phyloP scores from a whole-genome alignment of 2,113 vertebrate species.

The Entelurus aequoreus region DNA sequence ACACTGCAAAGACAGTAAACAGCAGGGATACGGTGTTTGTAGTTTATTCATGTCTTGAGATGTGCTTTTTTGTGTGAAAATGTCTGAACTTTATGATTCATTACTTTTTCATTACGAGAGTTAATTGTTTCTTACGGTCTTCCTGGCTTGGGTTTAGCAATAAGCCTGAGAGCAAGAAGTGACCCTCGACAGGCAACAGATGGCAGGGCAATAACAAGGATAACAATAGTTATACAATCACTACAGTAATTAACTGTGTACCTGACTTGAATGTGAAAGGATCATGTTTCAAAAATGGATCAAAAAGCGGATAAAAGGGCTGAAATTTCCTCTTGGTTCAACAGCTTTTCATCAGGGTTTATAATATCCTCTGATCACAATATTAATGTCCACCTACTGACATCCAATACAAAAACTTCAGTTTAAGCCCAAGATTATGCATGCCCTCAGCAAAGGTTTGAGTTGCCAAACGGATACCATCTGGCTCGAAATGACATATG shows the following conservation, averaged over 20 bases:
- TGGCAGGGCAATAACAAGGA: slow-evolving; percentile 22
- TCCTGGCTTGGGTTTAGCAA: slow-evolving; percentile 3
- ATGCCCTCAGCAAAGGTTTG: too few relatives aligned
- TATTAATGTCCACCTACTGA: neutral
- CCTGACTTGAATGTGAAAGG: slow-evolving; percentile 28
- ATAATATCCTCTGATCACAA: neutral
- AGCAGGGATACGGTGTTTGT: neutral
- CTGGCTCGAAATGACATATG: too few relatives aligned
- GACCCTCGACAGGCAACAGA: slow-evolving; percentile 21
- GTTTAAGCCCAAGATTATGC: too few relatives aligned
- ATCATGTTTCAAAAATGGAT: slow-evolving; percentile 4
- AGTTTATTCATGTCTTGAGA: neutral
- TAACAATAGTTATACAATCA: slow-evolving; percentile 17
- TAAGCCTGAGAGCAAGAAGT: slow-evolving; percentile 15
- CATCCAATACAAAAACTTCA: neutral
- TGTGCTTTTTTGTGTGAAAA: slow-evolving; percentile 3
- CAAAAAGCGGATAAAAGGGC: neutral
- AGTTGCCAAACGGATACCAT: too few relatives aligned
- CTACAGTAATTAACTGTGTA: slow-evolving; percentile 21
- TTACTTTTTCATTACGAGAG: slow-evolving; percentile 10
- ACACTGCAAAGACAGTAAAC: slow-evolving; percentile 14
- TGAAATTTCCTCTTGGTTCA: neutral
- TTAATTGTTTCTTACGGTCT: slow-evolving; percentile 24
- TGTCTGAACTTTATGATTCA: slow-evolving; percentile 6
- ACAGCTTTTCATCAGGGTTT: neutral